A percentile compares a stretch with the other conserved stretches of the same genome.
Evolutionary conservation across 2,113 vertebrate species (phyloP).

Genomic region (Solea solea): DNA sequence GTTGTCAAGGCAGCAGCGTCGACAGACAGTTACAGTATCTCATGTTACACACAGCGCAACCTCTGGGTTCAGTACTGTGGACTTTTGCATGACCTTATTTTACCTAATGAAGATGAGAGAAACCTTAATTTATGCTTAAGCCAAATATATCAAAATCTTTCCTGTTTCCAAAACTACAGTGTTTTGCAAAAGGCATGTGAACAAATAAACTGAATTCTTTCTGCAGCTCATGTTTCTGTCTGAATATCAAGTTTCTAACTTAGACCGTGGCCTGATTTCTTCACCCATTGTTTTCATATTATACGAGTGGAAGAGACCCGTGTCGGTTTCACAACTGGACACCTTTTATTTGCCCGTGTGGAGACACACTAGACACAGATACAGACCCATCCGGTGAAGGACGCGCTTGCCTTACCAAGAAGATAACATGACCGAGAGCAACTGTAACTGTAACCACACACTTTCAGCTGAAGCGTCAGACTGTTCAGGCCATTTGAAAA

Average conservation of each 20-base stretch:
- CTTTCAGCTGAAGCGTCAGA: background rate
- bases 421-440: slow-evolving; percentile 19
- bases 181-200: background rate
- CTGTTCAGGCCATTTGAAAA: slow-evolving; percentile 6
- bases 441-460: slow-evolving; percentile 13
- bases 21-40: slow-evolving; percentile 6
- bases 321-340: slow-evolving; percentile 58
- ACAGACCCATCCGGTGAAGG: background rate
- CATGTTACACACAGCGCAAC: slow-evolving; percentile 13
- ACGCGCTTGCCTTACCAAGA: background rate
- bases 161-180: background rate
- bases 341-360: slow-evolving; percentile 22
- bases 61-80: slow-evolving; percentile 12
- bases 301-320: slow-evolving; percentile 28
- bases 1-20: slow-evolving; percentile 34
- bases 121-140: background rate
- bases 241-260: slow-evolving; percentile 35
- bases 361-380: slow-evolving; percentile 38
- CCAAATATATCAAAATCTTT: background rate
- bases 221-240: slow-evolving; percentile 14
- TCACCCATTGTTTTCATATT: slow-evolving; percentile 45
- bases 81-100: background rate
- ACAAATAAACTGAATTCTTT: slow-evolving; percentile 15
- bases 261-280: slow-evolving; percentile 39
- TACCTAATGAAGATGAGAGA: background rate